These are phyloP conservation scores for Drosophila mimica DNA, from an alignment of 2,888 invertebrate genomes.

Conservation along the genomic window DNA sequence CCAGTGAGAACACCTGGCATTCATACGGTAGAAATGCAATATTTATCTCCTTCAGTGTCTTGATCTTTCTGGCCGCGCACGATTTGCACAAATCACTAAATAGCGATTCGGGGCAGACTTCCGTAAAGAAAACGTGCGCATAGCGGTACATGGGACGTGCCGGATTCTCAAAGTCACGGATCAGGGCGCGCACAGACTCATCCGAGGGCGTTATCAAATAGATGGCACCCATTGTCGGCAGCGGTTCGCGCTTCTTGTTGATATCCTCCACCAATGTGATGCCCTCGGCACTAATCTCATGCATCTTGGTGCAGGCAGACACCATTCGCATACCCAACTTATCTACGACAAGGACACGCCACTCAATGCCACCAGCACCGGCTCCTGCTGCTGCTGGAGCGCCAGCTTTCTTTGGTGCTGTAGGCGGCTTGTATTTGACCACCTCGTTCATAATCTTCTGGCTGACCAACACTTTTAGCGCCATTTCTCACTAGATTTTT, in stretches of 20 bases:
- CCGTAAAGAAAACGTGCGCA: conserved; percentile 99
- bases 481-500: conserved; percentile 87
- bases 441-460: conserved; percentile 99
- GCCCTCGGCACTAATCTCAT: conserved; percentile 98
- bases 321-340: conserved; percentile 99
- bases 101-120: conserved; percentile 98
- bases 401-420: conserved; percentile 86
- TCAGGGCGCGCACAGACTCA: conserved; percentile 95
- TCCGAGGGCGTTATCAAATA: conserved; percentile 99
- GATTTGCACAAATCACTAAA: conserved; percentile 99
- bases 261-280: conserved; percentile 99
- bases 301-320: conserved; percentile 99
- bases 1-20: conserved; percentile 98
- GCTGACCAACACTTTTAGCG: conserved; percentile 94
- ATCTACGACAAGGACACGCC: conserved; percentile 99
- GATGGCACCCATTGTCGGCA: conserved; percentile 98
- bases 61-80: conserved; percentile 96
- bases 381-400: conserved; percentile 84
- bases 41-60: conserved; percentile 99
- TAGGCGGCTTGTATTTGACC: conserved; percentile 92
- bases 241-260: conserved; percentile 97
- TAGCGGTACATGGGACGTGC: conserved; percentile 95
- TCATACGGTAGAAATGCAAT: conserved; percentile 99
- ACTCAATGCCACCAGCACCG: conserved; percentile 89
- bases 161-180: conserved; percentile 96